A percentile compares a stretch with the other conserved stretches of the same genome.
phyloP scores from a whole-genome alignment of 2,888 invertebrate genomes.

The Latrodectus elegans region DNA sequence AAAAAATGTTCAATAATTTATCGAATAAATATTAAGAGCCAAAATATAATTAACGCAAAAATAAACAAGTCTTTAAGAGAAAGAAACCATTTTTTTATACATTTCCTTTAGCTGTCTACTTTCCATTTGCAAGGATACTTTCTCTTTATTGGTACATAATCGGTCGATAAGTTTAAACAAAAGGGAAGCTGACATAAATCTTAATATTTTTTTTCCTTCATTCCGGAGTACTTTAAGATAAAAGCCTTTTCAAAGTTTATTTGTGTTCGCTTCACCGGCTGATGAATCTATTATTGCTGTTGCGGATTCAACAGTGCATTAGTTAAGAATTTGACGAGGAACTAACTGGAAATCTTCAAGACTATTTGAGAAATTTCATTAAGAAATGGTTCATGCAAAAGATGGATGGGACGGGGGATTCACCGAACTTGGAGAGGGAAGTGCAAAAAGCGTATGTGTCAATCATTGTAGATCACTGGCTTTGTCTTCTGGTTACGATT shows the following conservation, averaged over 20 bases:
- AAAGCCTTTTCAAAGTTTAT: conserved; percentile 36
- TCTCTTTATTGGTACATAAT: too few species aligned
- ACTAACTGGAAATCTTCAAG: conserved; percentile 6
- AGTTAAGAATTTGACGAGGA: conserved; percentile 29
- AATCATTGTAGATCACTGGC: conserved; percentile 62
- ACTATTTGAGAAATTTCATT: conserved; percentile 48
- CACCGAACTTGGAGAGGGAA: neutral
- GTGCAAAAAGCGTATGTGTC: conserved; percentile 42
- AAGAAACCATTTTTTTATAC: too few species aligned
- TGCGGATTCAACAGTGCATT: conserved; percentile 18
- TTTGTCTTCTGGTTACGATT: conserved; percentile 8
- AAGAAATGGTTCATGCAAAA: conserved; percentile 39
- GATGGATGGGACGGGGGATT: neutral
- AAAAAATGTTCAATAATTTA: too few species aligned
- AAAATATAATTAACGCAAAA: too few species aligned
- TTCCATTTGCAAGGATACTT: too few species aligned
- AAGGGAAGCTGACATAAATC: conserved; percentile 1
- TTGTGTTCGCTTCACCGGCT: conserved; percentile 19
- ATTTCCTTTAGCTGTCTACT: too few species aligned
- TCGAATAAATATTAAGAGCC: too few species aligned
- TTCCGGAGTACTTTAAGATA: conserved; percentile 40
- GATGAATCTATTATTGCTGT: conserved; percentile 30
- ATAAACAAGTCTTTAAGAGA: too few species aligned
- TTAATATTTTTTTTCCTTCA: neutral
- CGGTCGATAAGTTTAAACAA: neutral